phyloP scores from a whole-genome alignment of 2,797 vertebrate genomes.

The Fundulus diaphanus region DNA sequence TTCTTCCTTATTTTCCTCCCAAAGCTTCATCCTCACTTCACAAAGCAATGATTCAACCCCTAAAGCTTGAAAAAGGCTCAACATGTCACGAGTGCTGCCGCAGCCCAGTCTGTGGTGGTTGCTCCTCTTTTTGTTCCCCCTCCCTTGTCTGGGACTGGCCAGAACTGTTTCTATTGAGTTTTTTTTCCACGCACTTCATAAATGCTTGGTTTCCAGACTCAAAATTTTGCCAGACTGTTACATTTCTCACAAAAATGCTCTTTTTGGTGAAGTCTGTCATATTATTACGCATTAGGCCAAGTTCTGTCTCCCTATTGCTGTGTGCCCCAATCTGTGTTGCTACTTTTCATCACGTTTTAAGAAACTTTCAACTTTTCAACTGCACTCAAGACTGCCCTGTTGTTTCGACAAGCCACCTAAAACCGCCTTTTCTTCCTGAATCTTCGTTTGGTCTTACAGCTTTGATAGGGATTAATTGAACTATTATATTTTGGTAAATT shows the following conservation, averaged over 20 bases:
- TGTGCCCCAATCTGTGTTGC: no score
- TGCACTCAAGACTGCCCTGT: not conserved
- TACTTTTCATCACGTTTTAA: not conserved
- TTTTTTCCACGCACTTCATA: not conserved
- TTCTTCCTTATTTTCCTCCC: constrained; percentile 69
- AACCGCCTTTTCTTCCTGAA: not conserved
- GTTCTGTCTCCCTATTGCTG: not conserved
- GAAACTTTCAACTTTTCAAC: not conserved
- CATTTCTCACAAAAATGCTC: constrained; percentile 1
- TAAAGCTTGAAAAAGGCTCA: constrained; percentile 39
- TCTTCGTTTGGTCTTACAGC: not conserved
- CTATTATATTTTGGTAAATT: not conserved
- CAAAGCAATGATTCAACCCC: constrained; percentile 63
- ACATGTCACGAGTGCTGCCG: not conserved
- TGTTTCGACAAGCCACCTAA: not conserved
- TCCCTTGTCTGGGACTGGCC: not conserved
- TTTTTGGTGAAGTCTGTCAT: not conserved
- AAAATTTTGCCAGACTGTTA: not conserved
- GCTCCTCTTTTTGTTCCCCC: not conserved
- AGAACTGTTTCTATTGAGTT: constrained; percentile 5
- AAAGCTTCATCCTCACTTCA: constrained; percentile 60
- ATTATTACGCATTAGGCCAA: not conserved
- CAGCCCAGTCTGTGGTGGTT: not conserved
- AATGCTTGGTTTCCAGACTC: not conserved
- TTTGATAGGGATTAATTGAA: not conserved